phyloP scores from a whole-genome alignment of 2,888 invertebrate species.

The Flabesymbios commensalis region DNA sequence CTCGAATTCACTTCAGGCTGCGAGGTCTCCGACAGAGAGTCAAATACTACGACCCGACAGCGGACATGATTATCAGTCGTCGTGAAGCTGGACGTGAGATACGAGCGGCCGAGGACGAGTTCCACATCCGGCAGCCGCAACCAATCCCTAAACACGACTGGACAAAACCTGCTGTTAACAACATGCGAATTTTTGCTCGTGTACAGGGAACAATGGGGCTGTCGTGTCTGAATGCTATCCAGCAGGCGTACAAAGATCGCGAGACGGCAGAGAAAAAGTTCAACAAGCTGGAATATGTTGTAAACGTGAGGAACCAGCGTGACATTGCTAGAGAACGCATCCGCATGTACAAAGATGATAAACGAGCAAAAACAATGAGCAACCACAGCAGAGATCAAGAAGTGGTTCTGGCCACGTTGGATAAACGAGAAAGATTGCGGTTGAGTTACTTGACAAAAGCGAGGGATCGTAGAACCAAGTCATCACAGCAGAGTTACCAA shows the following conservation, averaged over 20 bases:
- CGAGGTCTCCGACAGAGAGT: background rate
- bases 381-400: conserved; percentile 45
- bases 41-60: conserved; percentile 44
- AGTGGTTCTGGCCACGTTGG: conserved; percentile 42
- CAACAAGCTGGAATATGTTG: conserved; percentile 48
- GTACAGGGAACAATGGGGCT: conserved; percentile 55
- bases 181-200: conserved; percentile 41
- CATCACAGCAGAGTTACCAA: conserved; percentile 28
- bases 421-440: conserved; percentile 45
- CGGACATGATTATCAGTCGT: conserved; percentile 50
- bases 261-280: conserved; percentile 50
- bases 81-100: conserved; percentile 52
- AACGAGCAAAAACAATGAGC: conserved; percentile 41
- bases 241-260: conserved; percentile 56
- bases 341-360: conserved; percentile 48
- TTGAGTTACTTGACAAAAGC: conserved; percentile 45
- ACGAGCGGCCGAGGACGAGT: conserved; percentile 49
- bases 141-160: conserved; percentile 24
- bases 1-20: conserved; percentile 18
- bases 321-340: conserved; percentile 51
- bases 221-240: conserved; percentile 56
- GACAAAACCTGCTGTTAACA: background rate
- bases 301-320: conserved; percentile 49
- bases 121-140: conserved; percentile 34
- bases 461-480: conserved; percentile 39